A percentile compares a stretch with the other conserved stretches of the same genome.
These are phyloP conservation scores for Callithrix jacchus DNA, from an alignment of 2,113 vertebrate genomes.

Conservation along the genomic window DNA sequence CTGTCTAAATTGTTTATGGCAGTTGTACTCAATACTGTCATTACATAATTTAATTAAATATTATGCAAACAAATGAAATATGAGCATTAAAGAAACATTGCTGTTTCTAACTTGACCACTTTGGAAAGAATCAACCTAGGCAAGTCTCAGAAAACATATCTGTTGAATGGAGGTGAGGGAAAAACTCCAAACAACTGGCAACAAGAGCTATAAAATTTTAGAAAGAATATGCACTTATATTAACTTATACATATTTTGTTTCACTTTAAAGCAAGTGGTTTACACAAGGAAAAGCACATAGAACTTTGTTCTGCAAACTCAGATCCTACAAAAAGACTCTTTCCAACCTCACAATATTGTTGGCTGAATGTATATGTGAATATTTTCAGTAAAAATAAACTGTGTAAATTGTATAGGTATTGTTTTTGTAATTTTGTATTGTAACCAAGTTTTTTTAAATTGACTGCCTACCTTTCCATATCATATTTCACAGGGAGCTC, in stretches of 20 bases:
- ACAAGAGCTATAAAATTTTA: neutral
- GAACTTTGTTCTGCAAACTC: neutral
- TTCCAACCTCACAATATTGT: neutral
- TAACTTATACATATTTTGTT: neutral
- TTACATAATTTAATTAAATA: neutral
- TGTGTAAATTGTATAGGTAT: neutral
- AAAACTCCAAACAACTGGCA: neutral
- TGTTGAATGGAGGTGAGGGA: neutral
- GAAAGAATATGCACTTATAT: neutral
- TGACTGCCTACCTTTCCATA: neutral
- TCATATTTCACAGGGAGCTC: neutral
- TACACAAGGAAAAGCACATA: neutral
- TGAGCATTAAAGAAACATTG: neutral
- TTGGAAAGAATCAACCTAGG: constrained; percentile 15
- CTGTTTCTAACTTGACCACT: neutral
- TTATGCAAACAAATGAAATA: neutral
- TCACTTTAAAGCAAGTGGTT: neutral
- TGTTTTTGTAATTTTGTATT: neutral
- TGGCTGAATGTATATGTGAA: neutral
- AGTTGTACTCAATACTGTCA: neutral
- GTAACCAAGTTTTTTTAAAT: neutral
- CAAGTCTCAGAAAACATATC: neutral
- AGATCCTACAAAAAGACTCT: neutral
- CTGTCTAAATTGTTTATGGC: neutral
- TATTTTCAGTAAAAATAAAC: neutral